These are phyloP conservation scores for Eurystomus glaucurus DNA, from an alignment of 2,797 vertebrate genomes.

Conservation along the genomic window DNA sequence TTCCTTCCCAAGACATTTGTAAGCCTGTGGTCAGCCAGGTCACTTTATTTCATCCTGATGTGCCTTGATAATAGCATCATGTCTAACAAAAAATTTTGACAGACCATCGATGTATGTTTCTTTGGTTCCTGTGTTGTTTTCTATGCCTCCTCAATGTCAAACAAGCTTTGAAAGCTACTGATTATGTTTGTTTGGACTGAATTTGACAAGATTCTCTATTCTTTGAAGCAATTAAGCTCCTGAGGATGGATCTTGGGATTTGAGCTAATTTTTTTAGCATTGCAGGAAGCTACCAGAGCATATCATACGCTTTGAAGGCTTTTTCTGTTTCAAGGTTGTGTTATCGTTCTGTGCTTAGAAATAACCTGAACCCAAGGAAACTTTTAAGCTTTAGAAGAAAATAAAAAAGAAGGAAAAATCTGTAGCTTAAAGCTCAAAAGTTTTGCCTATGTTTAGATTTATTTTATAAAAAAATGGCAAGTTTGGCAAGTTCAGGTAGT, in stretches of 20 bases:
- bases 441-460: neutral
- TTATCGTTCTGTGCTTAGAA: neutral
- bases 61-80: conserved; percentile 87
- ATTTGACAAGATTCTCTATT: conserved; percentile 91
- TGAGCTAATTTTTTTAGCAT: conserved; percentile 88
- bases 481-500: neutral
- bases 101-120: conserved; percentile 83
- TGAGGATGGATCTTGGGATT: conserved; percentile 88
- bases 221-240: conserved; percentile 95
- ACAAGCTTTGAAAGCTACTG: conserved; percentile 89
- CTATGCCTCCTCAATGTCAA: conserved; percentile 89
- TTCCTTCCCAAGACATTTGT: conserved; percentile 86
- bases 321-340: conserved; percentile 74
- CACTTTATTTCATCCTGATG: conserved; percentile 89
- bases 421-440: neutral
- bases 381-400: neutral
- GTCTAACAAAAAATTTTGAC: conserved; percentile 86
- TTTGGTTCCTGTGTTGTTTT: conserved; percentile 80
- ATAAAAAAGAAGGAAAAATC: rapidly evolving
- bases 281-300: conserved; percentile 84
- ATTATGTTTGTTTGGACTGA: conserved; percentile 90
- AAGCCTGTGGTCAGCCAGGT: conserved; percentile 87
- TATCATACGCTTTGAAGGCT: conserved; percentile 80
- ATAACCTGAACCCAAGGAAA: conserved; percentile 19
- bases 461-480: neutral